These are phyloP conservation scores for Coregonus suidteri DNA, from an alignment of 2,797 vertebrate species.

Conservation along the genomic window DNA sequence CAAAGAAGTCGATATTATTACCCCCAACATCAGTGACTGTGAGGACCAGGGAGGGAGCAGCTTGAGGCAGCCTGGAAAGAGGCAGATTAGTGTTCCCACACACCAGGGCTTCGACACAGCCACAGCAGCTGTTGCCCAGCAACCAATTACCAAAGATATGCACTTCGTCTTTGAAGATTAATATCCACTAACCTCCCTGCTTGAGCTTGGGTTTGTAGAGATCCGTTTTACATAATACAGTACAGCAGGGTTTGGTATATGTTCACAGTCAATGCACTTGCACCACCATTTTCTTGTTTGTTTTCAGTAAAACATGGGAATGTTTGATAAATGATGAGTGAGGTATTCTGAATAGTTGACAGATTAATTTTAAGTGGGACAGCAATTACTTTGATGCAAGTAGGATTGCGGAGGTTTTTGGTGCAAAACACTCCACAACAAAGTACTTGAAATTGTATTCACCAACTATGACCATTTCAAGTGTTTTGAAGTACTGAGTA, in stretches of 20 bases:
- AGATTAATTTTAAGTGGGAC: too few species aligned
- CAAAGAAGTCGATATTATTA: too few species aligned
- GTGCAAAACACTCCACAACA: neutral
- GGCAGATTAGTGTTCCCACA: conserved; percentile 31
- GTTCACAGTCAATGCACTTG: neutral
- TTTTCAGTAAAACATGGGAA: too few species aligned
- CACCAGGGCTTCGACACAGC: conserved; percentile 24
- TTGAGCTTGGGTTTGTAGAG: neutral
- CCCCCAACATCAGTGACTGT: too few species aligned
- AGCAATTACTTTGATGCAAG: too few species aligned
- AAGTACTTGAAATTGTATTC: neutral
- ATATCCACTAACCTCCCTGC: conserved; percentile 14
- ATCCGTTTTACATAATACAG: neutral
- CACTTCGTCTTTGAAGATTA: conserved; percentile 47
- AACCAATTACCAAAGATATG: conserved; percentile 47
- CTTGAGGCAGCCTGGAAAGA: conserved; percentile 16
- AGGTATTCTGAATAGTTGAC: too few species aligned
- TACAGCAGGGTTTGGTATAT: neutral
- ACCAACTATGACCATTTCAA: neutral
- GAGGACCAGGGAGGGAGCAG: neutral
- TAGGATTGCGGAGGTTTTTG: neutral
- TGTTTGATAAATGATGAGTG: neutral
- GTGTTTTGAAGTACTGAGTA: neutral
- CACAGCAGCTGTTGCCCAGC: conserved; percentile 43
- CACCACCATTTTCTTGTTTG: too few species aligned